These are phyloP conservation scores for Drosophila nigricruria DNA, from an alignment of 2,888 invertebrate genomes.

Conservation along the genomic window DNA sequence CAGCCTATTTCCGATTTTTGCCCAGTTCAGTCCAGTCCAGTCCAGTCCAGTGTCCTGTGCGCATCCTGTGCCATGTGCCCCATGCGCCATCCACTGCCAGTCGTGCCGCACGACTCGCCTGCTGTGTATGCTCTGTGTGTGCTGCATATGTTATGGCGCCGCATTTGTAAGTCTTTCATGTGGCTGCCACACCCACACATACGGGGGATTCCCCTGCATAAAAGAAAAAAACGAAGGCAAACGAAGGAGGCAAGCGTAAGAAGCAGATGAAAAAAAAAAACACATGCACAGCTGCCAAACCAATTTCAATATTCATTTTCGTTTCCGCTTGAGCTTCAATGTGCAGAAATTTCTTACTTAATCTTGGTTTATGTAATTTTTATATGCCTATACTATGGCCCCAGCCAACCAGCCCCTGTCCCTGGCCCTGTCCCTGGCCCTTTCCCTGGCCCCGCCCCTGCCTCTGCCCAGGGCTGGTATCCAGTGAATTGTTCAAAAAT, in stretches of 20 bases:
- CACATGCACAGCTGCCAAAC: conserved; percentile 68
- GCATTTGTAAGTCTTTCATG: conserved; percentile 60
- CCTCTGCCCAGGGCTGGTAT: conserved; percentile 9
- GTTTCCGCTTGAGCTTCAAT: conserved; percentile 59
- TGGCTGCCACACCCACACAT: conserved; percentile 28
- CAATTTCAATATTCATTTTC: conserved; percentile 80
- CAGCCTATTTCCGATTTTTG: conserved; percentile 47
- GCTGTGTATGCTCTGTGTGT: conserved; percentile 17
- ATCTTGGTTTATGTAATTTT: conserved; percentile 70
- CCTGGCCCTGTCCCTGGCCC: background rate
- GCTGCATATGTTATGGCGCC: conserved; percentile 61
- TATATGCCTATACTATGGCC: conserved; percentile 51
- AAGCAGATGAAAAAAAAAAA: conserved; percentile 2
- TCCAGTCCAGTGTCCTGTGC: background rate
- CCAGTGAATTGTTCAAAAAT: conserved; percentile 57
- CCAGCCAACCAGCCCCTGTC: background rate
- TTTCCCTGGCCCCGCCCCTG: background rate
- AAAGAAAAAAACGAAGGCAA: no score
- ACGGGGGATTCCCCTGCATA: background rate
- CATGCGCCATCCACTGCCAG: background rate
- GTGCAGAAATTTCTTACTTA: conserved; percentile 61
- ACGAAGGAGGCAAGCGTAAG: background rate
- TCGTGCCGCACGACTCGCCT: background rate
- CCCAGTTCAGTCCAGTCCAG: conserved; percentile 3
- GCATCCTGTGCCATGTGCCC: background rate